phyloP scores from a whole-genome alignment of 2,888 invertebrate species.

The Tillus elongatus region DNA sequence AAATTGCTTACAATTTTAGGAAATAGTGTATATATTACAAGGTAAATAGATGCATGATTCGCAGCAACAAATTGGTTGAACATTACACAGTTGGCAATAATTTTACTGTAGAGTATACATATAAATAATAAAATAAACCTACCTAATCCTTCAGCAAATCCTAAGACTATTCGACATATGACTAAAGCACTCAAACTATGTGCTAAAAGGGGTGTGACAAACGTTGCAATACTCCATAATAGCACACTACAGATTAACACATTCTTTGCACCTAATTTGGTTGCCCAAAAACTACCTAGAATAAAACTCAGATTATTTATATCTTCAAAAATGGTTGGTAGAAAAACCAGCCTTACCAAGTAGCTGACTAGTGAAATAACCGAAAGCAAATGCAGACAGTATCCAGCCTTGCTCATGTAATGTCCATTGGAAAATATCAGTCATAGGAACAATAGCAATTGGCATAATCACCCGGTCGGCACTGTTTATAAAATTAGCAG shows the following conservation, averaged over 20 bases:
- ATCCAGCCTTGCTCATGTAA: slow-evolving; percentile 67
- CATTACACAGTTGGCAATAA: no score
- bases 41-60: no score
- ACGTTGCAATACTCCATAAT: slow-evolving; percentile 64
- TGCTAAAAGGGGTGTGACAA: slow-evolving; percentile 60
- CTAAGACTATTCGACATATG: slow-evolving; percentile 55
- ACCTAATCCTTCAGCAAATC: slow-evolving; percentile 68
- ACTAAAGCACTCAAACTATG: slow-evolving; percentile 56
- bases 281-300: slow-evolving; percentile 58
- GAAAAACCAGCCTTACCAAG: slow-evolving; percentile 29
- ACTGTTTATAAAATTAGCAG: slow-evolving; percentile 68
- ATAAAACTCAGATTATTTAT: slow-evolving; percentile 30
- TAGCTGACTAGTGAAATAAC: slow-evolving; percentile 68
- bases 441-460: slow-evolving; percentile 66
- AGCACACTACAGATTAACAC: slow-evolving; percentile 59
- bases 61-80: no score
- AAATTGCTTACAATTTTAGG: no score
- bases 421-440: slow-evolving; percentile 60
- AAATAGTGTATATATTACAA: neutral
- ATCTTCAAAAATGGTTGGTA: slow-evolving; percentile 4
- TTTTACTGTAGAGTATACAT: no score
- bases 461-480: slow-evolving; percentile 72
- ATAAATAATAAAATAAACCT: no score
- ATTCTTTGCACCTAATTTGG: slow-evolving; percentile 58
- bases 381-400: slow-evolving; percentile 64